Evolutionary conservation across 1,140 invertebrate genomes (phyloP), one percentile per base, ranked within the genome.

Genomic region (Lucilia cuprina): DNA sequence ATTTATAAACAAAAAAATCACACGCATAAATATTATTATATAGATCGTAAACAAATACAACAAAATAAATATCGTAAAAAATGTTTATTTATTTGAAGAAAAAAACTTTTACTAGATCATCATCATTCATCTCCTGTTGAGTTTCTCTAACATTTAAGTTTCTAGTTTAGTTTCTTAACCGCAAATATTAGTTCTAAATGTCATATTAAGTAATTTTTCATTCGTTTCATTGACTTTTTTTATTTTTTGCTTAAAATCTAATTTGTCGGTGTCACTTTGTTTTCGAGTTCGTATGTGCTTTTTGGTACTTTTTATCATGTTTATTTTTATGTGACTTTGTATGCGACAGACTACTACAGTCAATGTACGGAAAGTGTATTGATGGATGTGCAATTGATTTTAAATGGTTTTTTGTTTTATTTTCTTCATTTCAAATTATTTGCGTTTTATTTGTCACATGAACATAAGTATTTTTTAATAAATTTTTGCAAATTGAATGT

Each of bases 251-350:
- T 70, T 70, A 70, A 70, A 70, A 70, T 70, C 10, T 21, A 70
- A 70, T 70, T 70, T 70, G 65, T 70, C 21, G n/a, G 65, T 70
- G 65, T 70, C 65, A 70, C 21, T 70, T 70, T 70, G 19, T 70
- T 70, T 70, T n/a, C 55, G 55, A 60, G n/a, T 60, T 14, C 0
- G 55, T 60, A 60, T n/a, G 55, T 60, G 8, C 55, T 17, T 60
- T 60, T 60, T 70, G 9, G 10, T 21, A 70, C 65, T 19, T 25
- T 70, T n/a, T 21, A 30, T 70, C 65, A 5, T 70, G 12, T 70
- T 19, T 70, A 70, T 70, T 70, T 70, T 70, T 70, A 70, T 10
- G 19, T 70, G 65, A 70, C 65, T 70, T 70, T 70, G 65, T 70
- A 70, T n/a, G 19, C 13, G 55, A 60, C 55, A 30, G 25, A 30